Evolutionary conservation across 1,140 invertebrate species (phyloP), one percentile per base, ranked within the genome.

Genomic region (Papilio dardanus): DNA sequence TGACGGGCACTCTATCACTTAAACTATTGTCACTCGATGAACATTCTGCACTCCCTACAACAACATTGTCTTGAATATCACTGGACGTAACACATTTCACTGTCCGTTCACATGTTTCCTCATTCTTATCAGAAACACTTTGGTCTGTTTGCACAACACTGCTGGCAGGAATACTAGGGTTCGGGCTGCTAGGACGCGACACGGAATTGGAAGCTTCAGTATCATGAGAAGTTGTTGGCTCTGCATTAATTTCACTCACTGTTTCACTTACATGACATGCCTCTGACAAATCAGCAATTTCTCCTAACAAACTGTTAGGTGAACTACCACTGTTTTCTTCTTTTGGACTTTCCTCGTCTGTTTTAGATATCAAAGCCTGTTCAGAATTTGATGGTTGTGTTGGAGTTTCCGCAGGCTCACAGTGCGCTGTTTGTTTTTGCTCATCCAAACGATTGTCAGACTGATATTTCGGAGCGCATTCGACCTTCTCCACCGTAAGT

Each of bases 11-110:
- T 79, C 82, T 88, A 42, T 76, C 88, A 92, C 88, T 90, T 81
- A 86, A 82, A 91, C 81, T 88, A 89, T 77, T 88, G 78, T 92
- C 90, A 93, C 86, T 91, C 78, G 89, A 92, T 16, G 92, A 92
- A 73, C 90, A 92, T 81, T 92, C 88, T 42, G 86, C 89, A 88
- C 87, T 91, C 87, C 89, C 91, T 78, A 92, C 82, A 81, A 84
- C 86, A 78, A 92, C 86, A 88, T 85, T 90, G 87, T 92, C 89
- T 66, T 85, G 77, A 77, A 73, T 89, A 79, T 93, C 90, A 91
- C 90, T 91, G 77, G 90, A 92, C 68, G 87, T 86, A 71, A 88
- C 89, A 89, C 85, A 88, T 79, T 92, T 91, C 54, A 92, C 76
- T 89, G 88, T 92, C 84, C 87, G 83, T 79, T 92, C 89, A 86